A percentile compares a stretch with the other conserved stretches of the same genome.
phyloP scores from a whole-genome alignment of 2,113 vertebrate species.

The Lophotis ruficrista region DNA sequence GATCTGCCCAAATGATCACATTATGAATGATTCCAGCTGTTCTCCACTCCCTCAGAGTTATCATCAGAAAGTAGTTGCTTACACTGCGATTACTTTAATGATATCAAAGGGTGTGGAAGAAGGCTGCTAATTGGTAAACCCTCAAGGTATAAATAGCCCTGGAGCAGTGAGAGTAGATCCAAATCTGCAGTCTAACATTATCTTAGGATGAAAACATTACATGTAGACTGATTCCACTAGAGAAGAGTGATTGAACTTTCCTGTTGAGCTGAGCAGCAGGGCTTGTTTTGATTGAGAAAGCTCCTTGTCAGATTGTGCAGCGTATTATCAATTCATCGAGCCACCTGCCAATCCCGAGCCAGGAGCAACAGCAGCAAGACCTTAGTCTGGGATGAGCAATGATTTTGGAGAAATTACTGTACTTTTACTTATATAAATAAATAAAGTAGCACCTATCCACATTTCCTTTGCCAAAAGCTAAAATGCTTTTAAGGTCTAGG shows the following conservation, averaged over 20 bases:
- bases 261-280: conserved; percentile 1
- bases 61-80: not conserved
- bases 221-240: not conserved
- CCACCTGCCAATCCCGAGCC: not conserved
- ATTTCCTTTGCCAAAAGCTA: not conserved
- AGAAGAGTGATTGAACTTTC: conserved; percentile 32
- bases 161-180: conserved; percentile 23
- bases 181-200: conserved; percentile 22
- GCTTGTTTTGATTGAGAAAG: conserved; percentile 58
- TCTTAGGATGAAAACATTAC: not conserved
- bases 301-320: not conserved
- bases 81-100: conserved; percentile 15
- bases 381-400: not conserved
- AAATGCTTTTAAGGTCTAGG: not conserved
- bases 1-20: not conserved
- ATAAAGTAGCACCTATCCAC: not conserved
- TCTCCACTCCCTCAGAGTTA: conserved; percentile 19
- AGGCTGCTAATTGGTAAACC: conserved; percentile 32
- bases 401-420: not conserved
- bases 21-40: conserved; percentile 3
- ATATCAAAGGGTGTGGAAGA: conserved; percentile 47
- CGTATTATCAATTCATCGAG: conserved; percentile 10
- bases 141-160: conserved; percentile 41
- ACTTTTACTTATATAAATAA: not conserved
- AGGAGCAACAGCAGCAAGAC: not conserved